Conservation (phyloP, 1,140 invertebrate genomes). For the Dendrolimus punctatus region DNA sequence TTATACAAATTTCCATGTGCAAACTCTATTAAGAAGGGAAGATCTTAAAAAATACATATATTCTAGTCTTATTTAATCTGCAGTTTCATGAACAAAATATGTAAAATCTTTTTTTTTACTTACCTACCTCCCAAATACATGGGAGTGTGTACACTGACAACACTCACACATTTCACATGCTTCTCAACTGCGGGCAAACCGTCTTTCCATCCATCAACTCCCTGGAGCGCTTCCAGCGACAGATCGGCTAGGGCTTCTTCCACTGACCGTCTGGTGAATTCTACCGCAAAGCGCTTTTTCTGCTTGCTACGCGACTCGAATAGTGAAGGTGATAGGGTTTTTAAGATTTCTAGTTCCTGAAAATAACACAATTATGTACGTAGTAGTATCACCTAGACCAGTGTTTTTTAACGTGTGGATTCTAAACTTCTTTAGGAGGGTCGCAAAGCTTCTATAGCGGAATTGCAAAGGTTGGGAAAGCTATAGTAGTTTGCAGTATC, state of each 20-base stretch:
- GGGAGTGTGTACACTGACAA: slow-evolving; percentile 32
- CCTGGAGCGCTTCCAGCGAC: slow-evolving; percentile 15
- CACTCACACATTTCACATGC: slow-evolving; percentile 24
- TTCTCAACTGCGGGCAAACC: neutral
- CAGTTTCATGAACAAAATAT: no score
- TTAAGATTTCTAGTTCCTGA: slow-evolving; percentile 56
- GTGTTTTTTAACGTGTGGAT: no score
- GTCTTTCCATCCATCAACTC: neutral
- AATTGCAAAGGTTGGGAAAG: no score
- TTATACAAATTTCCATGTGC: neutral
- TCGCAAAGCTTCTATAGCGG: no score
- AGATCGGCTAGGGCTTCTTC: slow-evolving; percentile 41
- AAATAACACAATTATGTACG: slow-evolving; percentile 4
- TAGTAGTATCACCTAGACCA: neutral
- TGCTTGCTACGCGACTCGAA: slow-evolving; percentile 40
- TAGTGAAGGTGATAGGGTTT: slow-evolving; percentile 36
- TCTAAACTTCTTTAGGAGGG: no score
- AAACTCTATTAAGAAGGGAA: no score
- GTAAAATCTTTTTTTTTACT: neutral
- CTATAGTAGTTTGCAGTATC: no score
- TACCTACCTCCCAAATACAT: slow-evolving; percentile 49
- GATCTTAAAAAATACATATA: no score
- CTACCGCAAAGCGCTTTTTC: slow-evolving; percentile 39
- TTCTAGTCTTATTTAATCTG: no score
- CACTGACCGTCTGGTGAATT: slow-evolving; percentile 49